Percentiles rank a stretch among this genome's conserved stretches.
phyloP scores from a whole-genome alignment of 2,797 vertebrate genomes.

The Danio albolineatus region DNA sequence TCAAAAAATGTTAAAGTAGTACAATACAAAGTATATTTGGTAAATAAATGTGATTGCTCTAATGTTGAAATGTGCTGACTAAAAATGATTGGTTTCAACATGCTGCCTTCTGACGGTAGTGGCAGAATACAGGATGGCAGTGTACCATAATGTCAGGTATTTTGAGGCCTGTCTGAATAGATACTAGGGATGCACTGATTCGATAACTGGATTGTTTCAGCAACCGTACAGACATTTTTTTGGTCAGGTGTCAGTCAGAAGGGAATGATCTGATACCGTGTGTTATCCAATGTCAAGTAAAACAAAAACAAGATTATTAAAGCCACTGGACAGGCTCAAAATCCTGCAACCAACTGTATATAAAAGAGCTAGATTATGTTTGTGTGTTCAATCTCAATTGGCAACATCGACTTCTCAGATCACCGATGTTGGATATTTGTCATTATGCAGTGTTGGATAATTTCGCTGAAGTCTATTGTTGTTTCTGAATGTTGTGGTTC shows the following conservation, averaged over 20 bases:
- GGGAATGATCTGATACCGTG: not conserved
- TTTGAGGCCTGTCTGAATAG: constrained; percentile 4
- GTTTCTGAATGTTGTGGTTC: not conserved
- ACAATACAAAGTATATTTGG: constrained; percentile 26
- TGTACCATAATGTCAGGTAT: constrained; percentile 4
- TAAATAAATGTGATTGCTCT: not conserved
- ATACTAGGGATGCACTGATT: constrained; percentile 10
- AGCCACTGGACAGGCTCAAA: not conserved
- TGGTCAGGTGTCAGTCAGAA: not conserved
- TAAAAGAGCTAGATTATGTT: too few species aligned
- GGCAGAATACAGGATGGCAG: constrained; percentile 14
- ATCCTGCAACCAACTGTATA: too few species aligned
- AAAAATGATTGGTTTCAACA: not conserved
- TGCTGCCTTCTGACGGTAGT: constrained; percentile 1
- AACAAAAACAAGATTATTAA: not conserved
- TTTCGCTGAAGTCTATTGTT: not conserved
- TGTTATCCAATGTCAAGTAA: too few species aligned
- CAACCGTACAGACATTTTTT: not conserved
- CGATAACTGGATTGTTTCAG: not conserved
- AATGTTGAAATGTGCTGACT: constrained; percentile 11
- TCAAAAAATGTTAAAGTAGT: not conserved
- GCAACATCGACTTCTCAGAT: too few species aligned
- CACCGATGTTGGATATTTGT: too few species aligned
- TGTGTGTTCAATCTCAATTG: too few species aligned
- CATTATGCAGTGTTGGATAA: too few species aligned